Evolutionary conservation across 2,888 invertebrate genomes (phyloP).

Genomic region (Mayetiola destructor): DNA sequence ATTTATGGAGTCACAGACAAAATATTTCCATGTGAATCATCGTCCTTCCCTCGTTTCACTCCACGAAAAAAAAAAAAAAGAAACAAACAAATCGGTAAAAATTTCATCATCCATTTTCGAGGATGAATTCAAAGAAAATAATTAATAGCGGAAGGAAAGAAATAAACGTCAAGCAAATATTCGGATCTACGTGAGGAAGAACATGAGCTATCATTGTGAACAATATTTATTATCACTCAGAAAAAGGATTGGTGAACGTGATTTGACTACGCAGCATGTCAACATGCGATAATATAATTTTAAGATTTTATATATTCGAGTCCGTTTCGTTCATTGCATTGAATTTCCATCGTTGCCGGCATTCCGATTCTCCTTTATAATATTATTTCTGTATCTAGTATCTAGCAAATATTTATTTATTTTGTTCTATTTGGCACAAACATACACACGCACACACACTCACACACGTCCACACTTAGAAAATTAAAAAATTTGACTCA

Average conservation of each 20-base stretch:
- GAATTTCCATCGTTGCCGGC: neutral
- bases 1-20: too few species aligned
- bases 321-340: too few species aligned
- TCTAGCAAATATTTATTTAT: neutral
- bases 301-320: neutral
- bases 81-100: too few species aligned
- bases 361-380: neutral
- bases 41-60: too few species aligned
- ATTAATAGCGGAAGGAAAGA: neutral
- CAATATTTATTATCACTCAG: neutral
- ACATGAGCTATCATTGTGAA: too few species aligned
- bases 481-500: too few species aligned
- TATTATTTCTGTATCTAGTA: neutral
- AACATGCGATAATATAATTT: neutral
- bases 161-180: neutral
- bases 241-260: neutral
- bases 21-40: too few species aligned
- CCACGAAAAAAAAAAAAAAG: too few species aligned
- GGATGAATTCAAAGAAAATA: too few species aligned
- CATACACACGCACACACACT: neutral
- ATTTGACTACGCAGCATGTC: constrained; percentile 12
- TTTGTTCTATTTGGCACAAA: neutral
- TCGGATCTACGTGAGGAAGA: neutral
- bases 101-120: too few species aligned
- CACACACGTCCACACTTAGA: too few species aligned